These are phyloP conservation scores for Coregonus suidteri DNA, from an alignment of 2,797 vertebrate species.

Conservation along the genomic window DNA sequence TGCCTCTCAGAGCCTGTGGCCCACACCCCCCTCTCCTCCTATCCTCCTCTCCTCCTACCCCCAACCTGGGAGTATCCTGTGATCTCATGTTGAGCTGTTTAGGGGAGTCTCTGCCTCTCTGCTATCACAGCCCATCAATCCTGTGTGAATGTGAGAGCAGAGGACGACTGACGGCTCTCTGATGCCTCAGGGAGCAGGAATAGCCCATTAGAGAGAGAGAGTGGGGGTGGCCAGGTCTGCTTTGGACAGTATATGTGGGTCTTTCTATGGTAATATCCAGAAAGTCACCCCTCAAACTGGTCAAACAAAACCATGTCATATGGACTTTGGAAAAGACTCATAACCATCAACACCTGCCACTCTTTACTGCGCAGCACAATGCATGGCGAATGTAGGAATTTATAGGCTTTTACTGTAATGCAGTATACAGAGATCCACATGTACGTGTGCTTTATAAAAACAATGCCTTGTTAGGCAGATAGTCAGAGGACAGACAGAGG, in stretches of 20 bases:
- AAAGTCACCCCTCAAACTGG: background rate
- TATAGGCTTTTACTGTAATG: constrained; percentile 7
- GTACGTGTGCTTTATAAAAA: constrained; percentile 48
- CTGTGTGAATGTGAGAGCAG: background rate
- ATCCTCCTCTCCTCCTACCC: constrained; percentile 23
- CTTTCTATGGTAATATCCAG: background rate
- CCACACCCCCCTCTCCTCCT: constrained; percentile 10
- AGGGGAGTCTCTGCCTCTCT: constrained; percentile 7
- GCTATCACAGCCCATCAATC: constrained; percentile 46
- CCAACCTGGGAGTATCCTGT: constrained; percentile 9
- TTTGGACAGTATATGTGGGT: background rate
- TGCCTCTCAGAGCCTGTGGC: background rate
- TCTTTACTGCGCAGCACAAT: constrained; percentile 24
- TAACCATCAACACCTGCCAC: constrained; percentile 6
- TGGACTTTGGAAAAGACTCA: background rate
- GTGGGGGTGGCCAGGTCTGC: background rate
- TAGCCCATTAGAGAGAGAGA: background rate
- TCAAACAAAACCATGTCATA: background rate
- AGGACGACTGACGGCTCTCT: constrained; percentile 5
- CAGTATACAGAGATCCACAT: constrained; percentile 34
- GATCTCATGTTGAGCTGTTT: constrained; percentile 27
- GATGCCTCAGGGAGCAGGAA: constrained; percentile 11
- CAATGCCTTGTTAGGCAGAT: constrained; percentile 28
- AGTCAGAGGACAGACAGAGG: background rate
- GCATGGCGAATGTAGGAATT: constrained; percentile 13